A percentile compares a stretch with the other conserved stretches of the same genome.
Evolutionary conservation across 2,797 vertebrate species (phyloP).

Genomic region (Ctenopoma multispine): DNA sequence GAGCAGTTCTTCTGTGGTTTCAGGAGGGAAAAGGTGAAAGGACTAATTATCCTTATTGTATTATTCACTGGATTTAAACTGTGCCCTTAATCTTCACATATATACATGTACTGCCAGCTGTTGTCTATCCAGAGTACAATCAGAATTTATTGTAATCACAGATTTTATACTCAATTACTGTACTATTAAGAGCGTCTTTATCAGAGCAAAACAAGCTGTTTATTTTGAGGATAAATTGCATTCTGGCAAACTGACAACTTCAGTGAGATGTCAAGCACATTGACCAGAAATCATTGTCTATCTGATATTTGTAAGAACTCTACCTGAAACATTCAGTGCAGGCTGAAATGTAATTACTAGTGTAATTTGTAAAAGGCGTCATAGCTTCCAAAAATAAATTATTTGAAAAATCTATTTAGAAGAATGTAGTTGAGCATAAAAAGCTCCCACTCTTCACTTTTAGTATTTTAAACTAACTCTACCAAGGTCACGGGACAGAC

Average conservation of each 20-base stretch:
- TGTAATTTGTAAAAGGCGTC: not conserved
- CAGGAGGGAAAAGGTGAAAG: not conserved
- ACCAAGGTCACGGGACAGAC: conserved; percentile 28
- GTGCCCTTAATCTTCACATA: not conserved
- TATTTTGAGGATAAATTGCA: not conserved
- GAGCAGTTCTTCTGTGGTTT: not conserved
- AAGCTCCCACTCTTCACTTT: not conserved
- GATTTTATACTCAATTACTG: not conserved
- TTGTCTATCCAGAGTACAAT: not conserved
- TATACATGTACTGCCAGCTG: not conserved
- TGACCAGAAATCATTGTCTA: not conserved
- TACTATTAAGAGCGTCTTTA: not conserved
- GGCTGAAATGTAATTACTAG: not conserved
- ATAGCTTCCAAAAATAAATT: not conserved
- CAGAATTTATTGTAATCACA: conserved; percentile 2
- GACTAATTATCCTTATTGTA: not conserved
- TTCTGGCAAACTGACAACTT: not conserved
- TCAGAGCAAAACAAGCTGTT: conserved; percentile 2
- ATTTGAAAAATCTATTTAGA: not conserved
- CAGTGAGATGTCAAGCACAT: not conserved
- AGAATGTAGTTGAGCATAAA: not conserved
- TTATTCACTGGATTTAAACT: conserved; percentile 14
- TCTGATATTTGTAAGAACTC: not conserved
- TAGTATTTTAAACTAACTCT: not conserved
- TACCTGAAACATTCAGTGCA: not conserved